Evolutionary conservation across 2,888 invertebrate species (phyloP).

Genomic region (Dichetophora obliterata): DNA sequence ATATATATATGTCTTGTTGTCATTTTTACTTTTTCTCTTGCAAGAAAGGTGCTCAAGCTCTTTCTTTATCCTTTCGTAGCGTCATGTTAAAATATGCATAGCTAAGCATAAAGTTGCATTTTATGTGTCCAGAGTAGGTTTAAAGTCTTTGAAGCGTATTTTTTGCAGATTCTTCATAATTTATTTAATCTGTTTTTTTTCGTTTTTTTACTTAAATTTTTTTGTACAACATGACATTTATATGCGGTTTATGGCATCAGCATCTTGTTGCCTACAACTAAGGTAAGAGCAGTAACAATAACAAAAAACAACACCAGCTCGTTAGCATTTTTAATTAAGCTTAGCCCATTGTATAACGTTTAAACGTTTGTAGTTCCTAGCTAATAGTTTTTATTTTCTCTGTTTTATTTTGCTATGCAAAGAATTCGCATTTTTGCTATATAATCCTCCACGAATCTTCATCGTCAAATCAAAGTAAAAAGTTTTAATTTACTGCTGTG

Average conservation of each 20-base stretch:
- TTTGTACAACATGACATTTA: constrained; percentile 30
- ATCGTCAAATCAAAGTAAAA: not conserved
- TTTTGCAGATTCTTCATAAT: not conserved
- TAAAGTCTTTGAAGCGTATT: not conserved
- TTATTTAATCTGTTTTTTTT: not conserved
- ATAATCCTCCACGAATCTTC: not conserved
- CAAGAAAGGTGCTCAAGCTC: too few species aligned
- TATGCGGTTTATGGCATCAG: not conserved
- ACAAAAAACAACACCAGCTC: not conserved
- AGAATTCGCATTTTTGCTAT: constrained; percentile 9
- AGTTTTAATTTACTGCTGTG: not conserved
- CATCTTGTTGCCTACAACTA: not conserved
- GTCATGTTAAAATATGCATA: not conserved
- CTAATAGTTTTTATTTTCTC: not conserved
- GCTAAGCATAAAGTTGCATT: not conserved
- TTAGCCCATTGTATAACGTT: not conserved
- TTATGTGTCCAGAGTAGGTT: not conserved
- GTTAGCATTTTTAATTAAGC: constrained; percentile 4
- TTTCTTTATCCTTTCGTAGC: not conserved
- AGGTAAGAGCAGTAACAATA: not conserved
- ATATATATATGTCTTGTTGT: too few species aligned
- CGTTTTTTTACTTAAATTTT: constrained; percentile 7
- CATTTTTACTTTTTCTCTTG: too few species aligned
- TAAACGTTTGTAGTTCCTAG: not conserved
- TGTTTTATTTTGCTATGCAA: not conserved